These are phyloP conservation scores for Trematomus loennbergii DNA, from an alignment of 2,113 vertebrate genomes.

Conservation along the genomic window DNA sequence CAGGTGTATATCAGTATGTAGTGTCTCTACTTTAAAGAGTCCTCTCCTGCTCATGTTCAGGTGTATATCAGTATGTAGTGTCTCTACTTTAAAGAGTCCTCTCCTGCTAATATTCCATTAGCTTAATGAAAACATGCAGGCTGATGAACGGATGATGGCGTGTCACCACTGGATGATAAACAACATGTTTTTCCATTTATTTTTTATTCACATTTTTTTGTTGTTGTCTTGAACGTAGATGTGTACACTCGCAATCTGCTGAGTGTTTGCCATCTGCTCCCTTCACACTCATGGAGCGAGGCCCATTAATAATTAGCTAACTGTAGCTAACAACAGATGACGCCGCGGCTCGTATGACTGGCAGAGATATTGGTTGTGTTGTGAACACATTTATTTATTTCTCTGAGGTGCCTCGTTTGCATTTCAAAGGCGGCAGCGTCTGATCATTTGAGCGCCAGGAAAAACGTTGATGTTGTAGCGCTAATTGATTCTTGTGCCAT, in stretches of 20 bases:
- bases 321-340: conserved; percentile 40
- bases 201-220: too few species aligned
- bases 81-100: too few species aligned
- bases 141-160: neutral
- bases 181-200: too few species aligned
- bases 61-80: too few species aligned
- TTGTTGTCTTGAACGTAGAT: neutral
- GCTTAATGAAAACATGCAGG: neutral
- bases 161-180: neutral
- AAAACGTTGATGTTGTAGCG: conserved; percentile 35
- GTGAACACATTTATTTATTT: conserved; percentile 24
- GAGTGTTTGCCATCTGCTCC: conserved; percentile 65
- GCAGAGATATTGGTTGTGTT: conserved; percentile 28
- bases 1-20: too few species aligned
- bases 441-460: conserved; percentile 47
- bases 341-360: conserved; percentile 3
- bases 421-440: conserved; percentile 56
- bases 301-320: conserved; percentile 62
- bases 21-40: too few species aligned
- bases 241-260: conserved; percentile 24
- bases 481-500: conserved; percentile 66
- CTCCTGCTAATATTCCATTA: too few species aligned
- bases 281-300: conserved; percentile 35
- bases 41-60: too few species aligned
- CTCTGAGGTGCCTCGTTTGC: conserved; percentile 44